Conservation (phyloP, 35 echinoderm and acorn worm genomes). For the Ophioderma brevispina region DNA sequence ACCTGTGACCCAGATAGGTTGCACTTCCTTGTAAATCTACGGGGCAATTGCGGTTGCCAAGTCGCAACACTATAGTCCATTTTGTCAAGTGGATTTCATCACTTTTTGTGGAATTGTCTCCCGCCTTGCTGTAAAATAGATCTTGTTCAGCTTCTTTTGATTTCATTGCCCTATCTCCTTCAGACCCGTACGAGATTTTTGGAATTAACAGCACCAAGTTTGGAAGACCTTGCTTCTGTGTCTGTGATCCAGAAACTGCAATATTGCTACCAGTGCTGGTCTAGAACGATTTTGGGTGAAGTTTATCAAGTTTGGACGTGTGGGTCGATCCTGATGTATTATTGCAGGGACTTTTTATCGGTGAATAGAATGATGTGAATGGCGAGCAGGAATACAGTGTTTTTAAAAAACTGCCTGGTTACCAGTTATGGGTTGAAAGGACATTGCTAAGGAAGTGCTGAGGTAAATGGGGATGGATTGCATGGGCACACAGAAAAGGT, state of each 20-base stretch:
- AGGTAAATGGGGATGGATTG: not conserved
- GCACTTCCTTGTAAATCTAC: not conserved
- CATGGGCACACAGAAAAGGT: not conserved
- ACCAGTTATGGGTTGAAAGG: constrained; percentile 63
- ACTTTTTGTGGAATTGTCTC: not conserved
- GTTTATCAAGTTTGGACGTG: too few relatives aligned
- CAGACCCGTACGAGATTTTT: not conserved
- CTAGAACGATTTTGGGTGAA: too few relatives aligned
- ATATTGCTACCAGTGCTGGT: too few relatives aligned
- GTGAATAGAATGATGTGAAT: constrained; percentile 87
- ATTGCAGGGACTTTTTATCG: not conserved
- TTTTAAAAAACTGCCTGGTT: constrained; percentile 71
- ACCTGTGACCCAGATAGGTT: not conserved
- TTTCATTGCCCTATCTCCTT: not conserved
- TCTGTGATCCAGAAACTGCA: too few relatives aligned
- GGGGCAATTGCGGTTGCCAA: not conserved
- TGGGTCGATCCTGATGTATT: not conserved
- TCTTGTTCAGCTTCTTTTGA: not conserved
- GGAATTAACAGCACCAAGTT: too few relatives aligned
- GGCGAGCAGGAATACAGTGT: constrained; percentile 85
- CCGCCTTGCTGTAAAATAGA: not conserved
- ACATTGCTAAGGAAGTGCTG: constrained; percentile 71
- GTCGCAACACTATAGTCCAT: not conserved
- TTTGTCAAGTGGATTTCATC: not conserved
- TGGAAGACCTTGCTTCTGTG: too few relatives aligned